Base-by-base conservation (phyloP, 2,113 vertebrate species). In the Corythaeola cristata region DNA sequence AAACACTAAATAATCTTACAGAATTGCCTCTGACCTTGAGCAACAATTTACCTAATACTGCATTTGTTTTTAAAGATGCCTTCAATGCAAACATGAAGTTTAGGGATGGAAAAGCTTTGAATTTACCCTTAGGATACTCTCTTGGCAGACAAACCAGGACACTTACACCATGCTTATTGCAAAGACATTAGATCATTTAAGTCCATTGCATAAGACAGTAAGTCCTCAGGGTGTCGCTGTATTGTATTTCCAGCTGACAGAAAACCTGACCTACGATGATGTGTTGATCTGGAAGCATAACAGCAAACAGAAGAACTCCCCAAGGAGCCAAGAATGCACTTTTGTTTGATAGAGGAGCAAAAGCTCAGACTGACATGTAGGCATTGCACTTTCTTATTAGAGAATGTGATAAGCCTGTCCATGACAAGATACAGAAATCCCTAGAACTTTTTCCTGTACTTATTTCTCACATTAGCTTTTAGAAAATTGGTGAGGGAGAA, bases 281-380 rank as follows among this genome's bases (percentile, higher is more conserved):
- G 89, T 97, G 95, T 92, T 97, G 94, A 94, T 97, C 53, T 96
- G 67, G 87, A 97, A 97, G 23, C 58, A 85, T 59, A 97, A 90
- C 58, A 92, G 74, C 66, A 96, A 97, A 93, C 41, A 93, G 76
- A 94, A 85, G 72, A 81, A 87, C 41, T 95, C 92, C 74, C 83
- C 37, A 88, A 93, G 89, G 88, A 97, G n/a, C 49, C 47, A 84
- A 76, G 87, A 58, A 95, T 63, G 64, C 59, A 88, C 79, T 96
- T 96, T 30, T 80, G 88, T 90, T 95, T 96, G 96, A 97, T 62
- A 83, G 92, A 92, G 87, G 37, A 95, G 92, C 96, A 96, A 94
- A 95, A 92, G 27, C 82, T 91, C 63, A 75, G 60, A 63, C 59
- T 93, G 94, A 96, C 96, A 30, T 21, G 44, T 55, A 81, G 52